Evolutionary conservation across 2,113 vertebrate genomes (phyloP).

Genomic region (Trichomycterus rosablanca): DNA sequence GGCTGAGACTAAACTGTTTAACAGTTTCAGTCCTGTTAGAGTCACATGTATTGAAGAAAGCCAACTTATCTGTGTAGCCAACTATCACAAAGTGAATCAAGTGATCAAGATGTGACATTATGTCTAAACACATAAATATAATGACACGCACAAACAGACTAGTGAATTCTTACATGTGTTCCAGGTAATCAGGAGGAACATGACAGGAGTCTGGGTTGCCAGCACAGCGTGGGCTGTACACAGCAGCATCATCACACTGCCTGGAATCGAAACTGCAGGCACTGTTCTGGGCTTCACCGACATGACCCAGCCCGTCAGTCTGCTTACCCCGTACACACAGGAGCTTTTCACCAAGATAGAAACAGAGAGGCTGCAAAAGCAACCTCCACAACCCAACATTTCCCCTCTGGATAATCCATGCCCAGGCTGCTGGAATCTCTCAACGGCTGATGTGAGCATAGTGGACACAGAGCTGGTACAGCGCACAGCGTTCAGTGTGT

Average conservation of each 20-base stretch:
- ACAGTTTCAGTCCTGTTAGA: no score
- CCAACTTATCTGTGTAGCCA: no score
- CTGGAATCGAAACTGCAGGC: constrained; percentile 67
- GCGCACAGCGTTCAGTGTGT: constrained; percentile 62
- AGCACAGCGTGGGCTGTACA: constrained; percentile 74
- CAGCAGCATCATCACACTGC: constrained; percentile 31
- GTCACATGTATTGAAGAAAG: no score
- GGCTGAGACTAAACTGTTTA: no score
- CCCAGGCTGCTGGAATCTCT: constrained; percentile 58
- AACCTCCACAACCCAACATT: background rate
- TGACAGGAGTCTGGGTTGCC: constrained; percentile 79
- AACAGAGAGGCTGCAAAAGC: constrained; percentile 24
- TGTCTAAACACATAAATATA: no score
- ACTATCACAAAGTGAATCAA: background rate
- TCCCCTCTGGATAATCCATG: constrained; percentile 53
- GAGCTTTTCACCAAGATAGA: constrained; percentile 57
- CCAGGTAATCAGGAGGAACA: constrained; percentile 63
- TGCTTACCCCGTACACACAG: constrained; percentile 53
- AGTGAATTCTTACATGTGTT: background rate
- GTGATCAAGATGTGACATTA: background rate
- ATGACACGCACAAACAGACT: no score
- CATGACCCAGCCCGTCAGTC: constrained; percentile 30
- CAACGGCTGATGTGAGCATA: constrained; percentile 45
- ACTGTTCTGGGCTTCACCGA: constrained; percentile 71
- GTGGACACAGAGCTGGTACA: constrained; percentile 24